Evolutionary conservation across 2,888 invertebrate species (phyloP).

Genomic region (Drosophila prostipennis): DNA sequence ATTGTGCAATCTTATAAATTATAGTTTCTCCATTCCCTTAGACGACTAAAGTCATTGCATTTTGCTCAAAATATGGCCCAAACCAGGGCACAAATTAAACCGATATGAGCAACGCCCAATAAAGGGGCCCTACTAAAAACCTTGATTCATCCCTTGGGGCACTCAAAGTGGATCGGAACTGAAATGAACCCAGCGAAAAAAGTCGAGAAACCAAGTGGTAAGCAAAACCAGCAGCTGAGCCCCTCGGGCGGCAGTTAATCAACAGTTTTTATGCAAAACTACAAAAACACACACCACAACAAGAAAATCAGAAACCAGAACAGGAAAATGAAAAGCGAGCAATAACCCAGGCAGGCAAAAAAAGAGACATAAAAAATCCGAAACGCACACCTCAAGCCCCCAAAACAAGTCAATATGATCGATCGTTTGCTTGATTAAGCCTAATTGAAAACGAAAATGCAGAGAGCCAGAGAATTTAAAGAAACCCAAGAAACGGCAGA

Average conservation of each 20-base stretch:
- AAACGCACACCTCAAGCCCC: slow-evolving; percentile 76
- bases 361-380: slow-evolving; percentile 20
- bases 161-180: slow-evolving; percentile 34
- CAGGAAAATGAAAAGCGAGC: slow-evolving; percentile 78
- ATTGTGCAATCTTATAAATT: slow-evolving; percentile 18
- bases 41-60: neutral
- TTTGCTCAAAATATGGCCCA: slow-evolving; percentile 1
- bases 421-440: slow-evolving; percentile 80
- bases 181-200: slow-evolving; percentile 30
- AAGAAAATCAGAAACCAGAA: slow-evolving; percentile 56
- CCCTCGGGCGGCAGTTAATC: slow-evolving; percentile 70
- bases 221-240: slow-evolving; percentile 65
- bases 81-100: slow-evolving; percentile 21
- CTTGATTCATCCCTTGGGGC: slow-evolving; percentile 35
- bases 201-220: slow-evolving; percentile 20
- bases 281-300: slow-evolving; percentile 17
- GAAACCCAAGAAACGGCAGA: slow-evolving; percentile 16
- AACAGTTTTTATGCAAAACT: slow-evolving; percentile 78
- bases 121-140: slow-evolving; percentile 28
- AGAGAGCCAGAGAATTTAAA: slow-evolving; percentile 19
- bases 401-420: slow-evolving; percentile 79
- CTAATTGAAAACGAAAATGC: slow-evolving; percentile 80
- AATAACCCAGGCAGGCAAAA: slow-evolving; percentile 66
- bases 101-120: neutral
- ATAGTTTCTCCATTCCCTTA: neutral